Base-by-base conservation (phyloP, 2,888 invertebrate species). In the Pseudococcus longispinus region DNA sequence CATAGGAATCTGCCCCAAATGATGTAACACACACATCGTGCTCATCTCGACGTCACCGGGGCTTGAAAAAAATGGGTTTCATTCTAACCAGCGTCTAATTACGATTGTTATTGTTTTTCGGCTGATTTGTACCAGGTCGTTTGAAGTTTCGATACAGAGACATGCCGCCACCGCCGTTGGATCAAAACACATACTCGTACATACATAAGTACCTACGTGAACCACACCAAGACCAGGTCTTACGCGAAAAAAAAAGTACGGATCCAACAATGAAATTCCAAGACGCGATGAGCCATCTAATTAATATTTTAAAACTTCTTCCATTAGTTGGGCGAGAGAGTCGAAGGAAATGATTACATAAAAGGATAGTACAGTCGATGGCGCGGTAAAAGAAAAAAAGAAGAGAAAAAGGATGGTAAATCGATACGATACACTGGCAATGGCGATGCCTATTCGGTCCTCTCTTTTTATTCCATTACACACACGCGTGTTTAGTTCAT, bases 261-360 rank as follows among this genome's bases (percentile, higher is more conserved):
- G 37, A n/a, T n/a, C 51, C 51, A 42, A 83, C 83, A 83, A 83
- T 83, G 83, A 83, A 83, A 83, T 83, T 83, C 83, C 83, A 37
- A 74, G 37, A 74, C 51, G 9, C n/a, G 42, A n/a, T 20, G 26
- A 29, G 15, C 44, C 20, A 51, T 23, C 83, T 83, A 83, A 83
- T 83, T 83, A 83, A 83, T 83, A 83, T 83, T 83, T 83, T 46
- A 83, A 83, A 83, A 44, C 83, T 26, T 46, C 37, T 42, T 83
- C 83, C 83, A 83, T 83, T 83, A 83, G 20, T 42, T 51, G 37
- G 5, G 44, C 20, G 15, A n/a, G n/a, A n/a, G 2, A 51, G 51
- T 26, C 83, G 51, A 42, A 83, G 83, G 83, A 83, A 83, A 83
- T 51, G 83, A 51, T 83, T 51, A 51, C 83, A 83, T 83, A 83